phyloP scores from a whole-genome alignment of 2,797 vertebrate species.

The Allobates femoralis region DNA sequence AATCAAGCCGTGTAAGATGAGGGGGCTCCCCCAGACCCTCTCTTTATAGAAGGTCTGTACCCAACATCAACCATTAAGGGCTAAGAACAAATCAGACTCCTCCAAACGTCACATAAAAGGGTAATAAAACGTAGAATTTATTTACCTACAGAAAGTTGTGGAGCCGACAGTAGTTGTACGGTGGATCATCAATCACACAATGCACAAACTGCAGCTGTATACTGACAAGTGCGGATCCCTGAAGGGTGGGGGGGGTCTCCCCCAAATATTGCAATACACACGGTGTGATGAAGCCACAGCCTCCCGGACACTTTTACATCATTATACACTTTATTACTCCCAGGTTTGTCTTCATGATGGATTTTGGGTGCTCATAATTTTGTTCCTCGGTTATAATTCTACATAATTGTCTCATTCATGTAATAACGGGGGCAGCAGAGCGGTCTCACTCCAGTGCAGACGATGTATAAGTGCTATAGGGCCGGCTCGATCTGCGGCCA shows the following conservation, averaged over 20 bases:
- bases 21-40: too few species aligned
- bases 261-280: not conserved
- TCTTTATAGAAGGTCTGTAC: not conserved
- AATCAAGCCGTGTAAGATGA: too few species aligned
- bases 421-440: not conserved
- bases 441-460: not conserved
- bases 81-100: not conserved
- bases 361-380: not conserved
- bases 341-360: not conserved
- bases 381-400: too few species aligned
- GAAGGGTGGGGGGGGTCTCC: not conserved
- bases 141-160: not conserved
- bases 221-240: not conserved
- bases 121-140: constrained; percentile 15
- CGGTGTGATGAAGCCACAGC: too few species aligned
- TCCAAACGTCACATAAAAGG: not conserved
- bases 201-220: not conserved
- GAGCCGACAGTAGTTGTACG: not conserved
- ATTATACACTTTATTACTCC: too few species aligned
- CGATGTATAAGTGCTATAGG: not conserved
- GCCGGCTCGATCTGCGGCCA: not conserved
- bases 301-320: too few species aligned
- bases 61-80: not conserved
- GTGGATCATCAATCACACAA: not conserved
- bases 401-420: not conserved